These are phyloP conservation scores for Puma concolor DNA, from an alignment of 2,113 vertebrate genomes.

Conservation along the genomic window DNA sequence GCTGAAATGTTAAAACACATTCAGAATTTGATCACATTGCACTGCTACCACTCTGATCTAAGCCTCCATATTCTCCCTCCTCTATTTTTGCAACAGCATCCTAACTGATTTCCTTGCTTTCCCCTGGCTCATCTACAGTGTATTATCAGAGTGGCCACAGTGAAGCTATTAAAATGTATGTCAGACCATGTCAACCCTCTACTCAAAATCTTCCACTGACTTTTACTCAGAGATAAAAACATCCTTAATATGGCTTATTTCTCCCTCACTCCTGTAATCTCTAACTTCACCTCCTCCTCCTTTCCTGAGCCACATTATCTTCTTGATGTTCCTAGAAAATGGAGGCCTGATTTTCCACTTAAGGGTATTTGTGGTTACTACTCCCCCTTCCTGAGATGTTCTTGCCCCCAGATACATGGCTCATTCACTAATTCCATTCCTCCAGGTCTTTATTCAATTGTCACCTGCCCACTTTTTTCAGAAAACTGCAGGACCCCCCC, in stretches of 20 bases:
- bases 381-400: background rate
- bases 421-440: background rate
- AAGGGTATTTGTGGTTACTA: background rate
- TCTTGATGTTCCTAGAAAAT: background rate
- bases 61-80: background rate
- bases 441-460: constrained; percentile 6
- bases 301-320: background rate
- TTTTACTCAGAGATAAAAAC: background rate
- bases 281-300: background rate
- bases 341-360: background rate
- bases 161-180: background rate
- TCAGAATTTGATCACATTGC: background rate
- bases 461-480: background rate
- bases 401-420: background rate
- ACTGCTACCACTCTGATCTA: background rate
- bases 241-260: background rate
- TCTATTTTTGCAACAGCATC: background rate
- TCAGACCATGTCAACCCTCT: background rate
- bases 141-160: background rate
- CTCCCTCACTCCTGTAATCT: background rate
- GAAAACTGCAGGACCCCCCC: background rate
- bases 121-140: background rate
- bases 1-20: background rate
- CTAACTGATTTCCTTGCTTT: background rate
- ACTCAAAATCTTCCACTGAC: background rate